These are phyloP conservation scores for Sebastes aleutianus DNA, from an alignment of 2,797 vertebrate species.

Conservation along the genomic window DNA sequence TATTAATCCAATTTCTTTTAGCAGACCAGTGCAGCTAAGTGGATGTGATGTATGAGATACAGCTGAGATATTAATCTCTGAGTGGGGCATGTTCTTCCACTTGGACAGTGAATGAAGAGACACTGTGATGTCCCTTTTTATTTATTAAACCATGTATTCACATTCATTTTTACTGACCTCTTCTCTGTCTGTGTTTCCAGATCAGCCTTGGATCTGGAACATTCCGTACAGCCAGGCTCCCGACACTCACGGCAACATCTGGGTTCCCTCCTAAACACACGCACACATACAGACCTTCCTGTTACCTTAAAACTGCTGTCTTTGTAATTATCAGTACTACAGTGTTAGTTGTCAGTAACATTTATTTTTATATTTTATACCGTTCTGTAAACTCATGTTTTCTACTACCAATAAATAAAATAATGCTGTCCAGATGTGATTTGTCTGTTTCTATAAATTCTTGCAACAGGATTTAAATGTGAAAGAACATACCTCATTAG, in stretches of 20 bases:
- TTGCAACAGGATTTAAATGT: not conserved
- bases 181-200: conserved; percentile 72
- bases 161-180: not conserved
- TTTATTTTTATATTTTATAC: conserved; percentile 54
- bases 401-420: conserved; percentile 46
- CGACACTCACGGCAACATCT: conserved; percentile 95
- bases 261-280: conserved; percentile 87
- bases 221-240: conserved; percentile 91
- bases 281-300: not conserved
- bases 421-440: not conserved
- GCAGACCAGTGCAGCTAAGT: not conserved
- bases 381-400: conserved; percentile 14
- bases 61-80: not conserved
- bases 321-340: not conserved
- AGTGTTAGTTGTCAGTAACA: conserved; percentile 19
- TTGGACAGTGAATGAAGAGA: not conserved
- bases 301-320: not conserved
- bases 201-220: conserved; percentile 98
- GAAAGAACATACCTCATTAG: not conserved
- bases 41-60: not conserved
- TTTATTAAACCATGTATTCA: not conserved
- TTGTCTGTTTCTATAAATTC: not conserved
- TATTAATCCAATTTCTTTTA: not conserved
- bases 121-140: not conserved
- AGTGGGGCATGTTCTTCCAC: not conserved